Base-by-base conservation (phyloP, 2,888 invertebrate species). In the Polydrusus cervinus region DNA sequence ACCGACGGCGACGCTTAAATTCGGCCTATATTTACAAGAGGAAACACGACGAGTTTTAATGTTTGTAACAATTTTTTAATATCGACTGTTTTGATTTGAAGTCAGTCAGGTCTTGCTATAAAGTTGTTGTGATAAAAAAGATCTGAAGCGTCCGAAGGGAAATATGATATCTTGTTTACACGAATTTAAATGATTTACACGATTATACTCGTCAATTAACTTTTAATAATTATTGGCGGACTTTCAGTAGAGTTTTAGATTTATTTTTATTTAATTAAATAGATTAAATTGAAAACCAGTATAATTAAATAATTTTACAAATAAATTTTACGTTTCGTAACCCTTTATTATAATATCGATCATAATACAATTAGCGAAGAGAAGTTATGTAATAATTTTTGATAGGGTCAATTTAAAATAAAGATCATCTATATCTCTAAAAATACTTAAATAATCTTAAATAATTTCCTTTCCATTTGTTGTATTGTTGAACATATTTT, bases 11-110 rank as follows among this genome's bases (percentile, higher is more conserved):
- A 60, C 30, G 60, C 53, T 38, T 71, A 45, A 55, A 57, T 64
- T 65, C 69, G 62, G 65, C 68, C 57, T 71, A 64, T 57, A 57
- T 71, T 47, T 49, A 57, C 57, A 10, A 60, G 8, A 60, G 38
- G 38, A 38, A 55, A 55, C 1, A 60, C 16, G 13, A 16, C 14
- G 11, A n/a, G 14, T 60, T 60, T 40, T 11, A 38, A 9, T 38
- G 13, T 11, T 11, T 11, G 0, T 55, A 14, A 55, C 6, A 34
- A 55, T 55, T 34, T 30, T 55, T 30, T n/a, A 55, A 30, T 30
- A 34, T 25, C 25, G 25, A 25, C n/a, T 11, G 25, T 11, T 30
- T 25, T 25, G 25, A 34, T 34, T 34, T 34, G 8, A 34, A 53
- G 25, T 53, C 13, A 53, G 11, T 53, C 13, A 34, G 34, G 7